Conservation (phyloP, 2,797 vertebrate genomes). For the Melanogrammus aeglefinus region DNA sequence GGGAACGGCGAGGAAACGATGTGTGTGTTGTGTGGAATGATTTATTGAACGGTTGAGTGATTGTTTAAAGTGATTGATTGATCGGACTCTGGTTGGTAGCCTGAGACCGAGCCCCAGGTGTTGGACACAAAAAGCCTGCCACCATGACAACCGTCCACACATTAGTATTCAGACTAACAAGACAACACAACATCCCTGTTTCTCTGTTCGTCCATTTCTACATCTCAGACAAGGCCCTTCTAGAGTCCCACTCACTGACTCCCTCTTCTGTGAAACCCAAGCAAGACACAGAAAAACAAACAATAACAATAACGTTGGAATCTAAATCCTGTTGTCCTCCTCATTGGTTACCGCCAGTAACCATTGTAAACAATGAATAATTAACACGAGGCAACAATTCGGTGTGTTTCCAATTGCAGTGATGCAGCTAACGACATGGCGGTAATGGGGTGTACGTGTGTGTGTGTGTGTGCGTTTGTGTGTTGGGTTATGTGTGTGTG, state of each 20-base stretch:
- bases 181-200: neutral
- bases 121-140: neutral
- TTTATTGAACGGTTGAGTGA: neutral
- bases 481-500: too few species aligned
- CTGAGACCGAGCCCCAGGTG: neutral
- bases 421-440: slow-evolving; percentile 46
- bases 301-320: slow-evolving; percentile 20
- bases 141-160: neutral
- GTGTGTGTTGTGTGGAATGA: neutral
- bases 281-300: slow-evolving; percentile 38
- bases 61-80: slow-evolving; percentile 3
- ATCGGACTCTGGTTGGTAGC: neutral
- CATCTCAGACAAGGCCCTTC: neutral
- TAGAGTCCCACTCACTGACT: neutral
- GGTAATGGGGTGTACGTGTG: slow-evolving; percentile 26
- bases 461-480: neutral
- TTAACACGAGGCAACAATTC: slow-evolving; percentile 36
- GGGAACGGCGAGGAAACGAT: neutral
- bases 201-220: neutral
- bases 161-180: neutral
- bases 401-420: slow-evolving; percentile 22
- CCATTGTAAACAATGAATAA: slow-evolving; percentile 47
- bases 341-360: slow-evolving; percentile 14
- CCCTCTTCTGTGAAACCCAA: slow-evolving; percentile 12
- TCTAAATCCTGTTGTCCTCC: slow-evolving; percentile 16